Base-by-base conservation (phyloP, 2,113 vertebrate species). In the Scortum barcoo region DNA sequence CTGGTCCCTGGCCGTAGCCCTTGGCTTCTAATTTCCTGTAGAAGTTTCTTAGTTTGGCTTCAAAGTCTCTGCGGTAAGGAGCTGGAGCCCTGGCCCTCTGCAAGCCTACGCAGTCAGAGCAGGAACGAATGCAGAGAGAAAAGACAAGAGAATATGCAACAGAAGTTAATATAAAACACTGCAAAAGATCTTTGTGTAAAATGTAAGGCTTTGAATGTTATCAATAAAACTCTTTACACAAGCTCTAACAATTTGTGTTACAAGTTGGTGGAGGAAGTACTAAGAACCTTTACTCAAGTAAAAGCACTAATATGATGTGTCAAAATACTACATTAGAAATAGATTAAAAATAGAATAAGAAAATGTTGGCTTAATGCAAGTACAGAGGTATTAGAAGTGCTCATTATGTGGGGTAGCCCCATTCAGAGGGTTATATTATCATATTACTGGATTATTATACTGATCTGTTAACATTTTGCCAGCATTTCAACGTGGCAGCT, bases 21-120 rank as follows among this genome's bases (percentile, higher is more conserved):
- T 99, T 99, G 86, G 97, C 97, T 95, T 99, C 98, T 81, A 99
- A 93, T 92, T 99, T 99, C 91, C 98, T 95, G 92, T 99, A 99
- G 93, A 99, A 99, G 92, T 99, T 99, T 83, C 98, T 96, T 40
- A 99, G 95, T 91, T 99, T 99, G 86, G 98, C 98, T 90, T 99
- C 98, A 44, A 99, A 99, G 93, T 99, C 98, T 94, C 98, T 97
- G 86, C 97, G 96, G 88, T 99, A 99, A 0, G 98, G 98, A 80
- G 98, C 99, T 14, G 98, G 98, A 46, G 98, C 98, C 88, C 98
- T 95, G 75, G 98, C 97, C 89, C 98, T 96, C 91, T 99, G 97
- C 73, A 98, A 83, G 33, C 97, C 98, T 99, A 82, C 19, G 71
- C 36, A 48, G 22, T 61, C 57, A 70, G 36, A 63, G 38, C n/a